Conservation (phyloP, 2,113 vertebrate species). For the Rallus limicola region DNA sequence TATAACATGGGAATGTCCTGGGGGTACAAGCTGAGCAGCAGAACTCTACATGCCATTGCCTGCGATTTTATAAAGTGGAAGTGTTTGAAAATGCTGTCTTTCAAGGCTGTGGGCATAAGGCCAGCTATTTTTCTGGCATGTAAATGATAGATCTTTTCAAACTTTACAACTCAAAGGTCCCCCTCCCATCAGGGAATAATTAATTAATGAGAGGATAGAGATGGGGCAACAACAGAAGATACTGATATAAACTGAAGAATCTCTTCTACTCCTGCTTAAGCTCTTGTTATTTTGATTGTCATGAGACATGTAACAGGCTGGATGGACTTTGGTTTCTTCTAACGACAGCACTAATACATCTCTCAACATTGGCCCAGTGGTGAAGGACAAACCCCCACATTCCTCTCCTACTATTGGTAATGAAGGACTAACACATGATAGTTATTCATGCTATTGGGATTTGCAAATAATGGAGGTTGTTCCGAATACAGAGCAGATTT, state of each 20-base stretch:
- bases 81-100: neutral
- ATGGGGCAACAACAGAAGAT: neutral
- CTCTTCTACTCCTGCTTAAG: neutral
- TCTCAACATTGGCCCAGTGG: neutral
- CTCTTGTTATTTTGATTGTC: neutral
- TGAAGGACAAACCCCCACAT: neutral
- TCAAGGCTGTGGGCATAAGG: neutral
- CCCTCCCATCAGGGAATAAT: neutral
- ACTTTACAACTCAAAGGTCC: neutral
- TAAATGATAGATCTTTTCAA: neutral
- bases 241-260: neutral
- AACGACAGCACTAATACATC: neutral
- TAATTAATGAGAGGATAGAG: neutral
- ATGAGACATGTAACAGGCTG: neutral
- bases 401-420: neutral
- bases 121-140: slow-evolving; percentile 2
- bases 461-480: neutral
- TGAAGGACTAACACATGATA: neutral
- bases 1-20: slow-evolving; percentile 42
- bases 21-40: slow-evolving; percentile 26
- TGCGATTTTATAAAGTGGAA: slow-evolving; percentile 29
- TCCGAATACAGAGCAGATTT: neutral
- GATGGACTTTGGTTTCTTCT: neutral
- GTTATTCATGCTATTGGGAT: neutral
- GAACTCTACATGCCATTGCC: neutral